Conservation (phyloP, 2,888 invertebrate genomes). For the Nomada lathburiana region DNA sequence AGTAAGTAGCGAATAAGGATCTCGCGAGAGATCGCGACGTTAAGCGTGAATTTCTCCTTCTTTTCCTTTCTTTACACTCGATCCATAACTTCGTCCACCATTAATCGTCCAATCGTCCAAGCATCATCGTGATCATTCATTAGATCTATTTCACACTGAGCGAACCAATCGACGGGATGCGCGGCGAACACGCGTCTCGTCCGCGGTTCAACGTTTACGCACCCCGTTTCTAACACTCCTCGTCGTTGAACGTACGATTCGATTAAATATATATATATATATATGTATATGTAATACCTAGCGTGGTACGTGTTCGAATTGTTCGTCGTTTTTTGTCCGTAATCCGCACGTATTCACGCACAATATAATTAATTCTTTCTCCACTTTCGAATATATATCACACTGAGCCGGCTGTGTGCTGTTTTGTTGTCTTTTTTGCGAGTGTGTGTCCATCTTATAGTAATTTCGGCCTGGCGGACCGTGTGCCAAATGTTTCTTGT, state of each 20-base stretch:
- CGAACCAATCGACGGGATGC: conserved; percentile 43
- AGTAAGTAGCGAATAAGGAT: background rate
- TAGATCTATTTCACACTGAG: conserved; percentile 66
- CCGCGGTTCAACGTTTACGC: conserved; percentile 5
- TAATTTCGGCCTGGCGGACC: conserved; percentile 57
- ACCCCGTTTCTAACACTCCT: background rate
- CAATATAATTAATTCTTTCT: conserved; percentile 62
- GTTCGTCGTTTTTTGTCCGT: conserved; percentile 57
- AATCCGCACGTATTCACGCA: conserved; percentile 68
- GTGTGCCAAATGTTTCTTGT: conserved; percentile 20
- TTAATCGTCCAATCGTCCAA: background rate
- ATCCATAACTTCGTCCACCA: conserved; percentile 13
- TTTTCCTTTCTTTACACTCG: background rate
- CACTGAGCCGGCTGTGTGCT: conserved; percentile 83
- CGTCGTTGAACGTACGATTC: conserved; percentile 57
- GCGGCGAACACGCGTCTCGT: conserved; percentile 35
- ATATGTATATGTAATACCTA: conserved; percentile 56
- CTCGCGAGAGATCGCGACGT: conserved; percentile 42
- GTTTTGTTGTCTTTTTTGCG: conserved; percentile 43
- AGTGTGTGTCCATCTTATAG: conserved; percentile 74
- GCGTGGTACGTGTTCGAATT: conserved; percentile 60
- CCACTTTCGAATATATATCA: conserved; percentile 81
- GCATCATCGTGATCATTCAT: conserved; percentile 15
- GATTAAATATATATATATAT: conserved; percentile 50
- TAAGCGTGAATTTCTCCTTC: conserved; percentile 20